These are phyloP conservation scores for Mustela lutreola DNA, from an alignment of 2,113 vertebrate genomes.

Conservation along the genomic window DNA sequence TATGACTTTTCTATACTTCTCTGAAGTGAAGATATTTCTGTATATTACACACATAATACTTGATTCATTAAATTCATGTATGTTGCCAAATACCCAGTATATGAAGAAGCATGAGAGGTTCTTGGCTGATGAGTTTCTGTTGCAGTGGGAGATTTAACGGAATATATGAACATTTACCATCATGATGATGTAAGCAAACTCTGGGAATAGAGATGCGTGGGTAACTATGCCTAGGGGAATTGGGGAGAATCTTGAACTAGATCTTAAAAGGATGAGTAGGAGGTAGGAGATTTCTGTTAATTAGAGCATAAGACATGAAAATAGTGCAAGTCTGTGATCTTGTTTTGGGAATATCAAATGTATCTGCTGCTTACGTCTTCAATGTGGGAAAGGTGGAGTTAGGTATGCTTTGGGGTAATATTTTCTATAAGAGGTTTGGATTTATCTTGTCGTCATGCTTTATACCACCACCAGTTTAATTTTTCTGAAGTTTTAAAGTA, in stretches of 20 bases:
- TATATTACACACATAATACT: neutral
- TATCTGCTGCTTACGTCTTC: neutral
- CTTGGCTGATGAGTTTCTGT: neutral
- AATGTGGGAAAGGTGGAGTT: neutral
- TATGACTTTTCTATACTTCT: neutral
- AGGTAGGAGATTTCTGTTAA: neutral
- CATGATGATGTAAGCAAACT: neutral
- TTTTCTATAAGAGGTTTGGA: neutral
- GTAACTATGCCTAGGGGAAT: neutral
- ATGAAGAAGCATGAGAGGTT: neutral
- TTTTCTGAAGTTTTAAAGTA: conserved; percentile 31
- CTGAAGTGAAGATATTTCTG: neutral
- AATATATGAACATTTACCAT: neutral
- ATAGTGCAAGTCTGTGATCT: neutral
- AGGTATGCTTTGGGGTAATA: neutral
- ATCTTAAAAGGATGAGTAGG: neutral
- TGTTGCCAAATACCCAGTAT: neutral
- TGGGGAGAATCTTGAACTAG: neutral
- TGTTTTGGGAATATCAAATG: conserved; percentile 5
- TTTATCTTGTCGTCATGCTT: neutral
- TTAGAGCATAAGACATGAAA: conserved; percentile 12
- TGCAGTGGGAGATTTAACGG: neutral
- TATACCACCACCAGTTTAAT: neutral
- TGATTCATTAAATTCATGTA: neutral
- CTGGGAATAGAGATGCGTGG: neutral